These are phyloP conservation scores for Rhysida immarginata DNA, from an alignment of 1,140 invertebrate species.

Conservation along the genomic window DNA sequence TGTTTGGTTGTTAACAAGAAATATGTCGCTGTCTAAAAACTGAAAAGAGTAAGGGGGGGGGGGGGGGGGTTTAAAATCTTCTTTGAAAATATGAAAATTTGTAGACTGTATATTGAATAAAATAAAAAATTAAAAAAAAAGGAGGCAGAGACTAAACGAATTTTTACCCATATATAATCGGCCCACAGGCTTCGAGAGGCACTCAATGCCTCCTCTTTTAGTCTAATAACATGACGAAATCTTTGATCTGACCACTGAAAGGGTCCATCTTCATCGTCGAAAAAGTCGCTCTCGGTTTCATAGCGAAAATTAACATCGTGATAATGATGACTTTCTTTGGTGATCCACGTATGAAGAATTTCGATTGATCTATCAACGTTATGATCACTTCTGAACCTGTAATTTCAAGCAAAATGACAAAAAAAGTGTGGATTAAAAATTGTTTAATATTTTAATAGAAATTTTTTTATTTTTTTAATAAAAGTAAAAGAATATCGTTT, in stretches of 20 bases:
- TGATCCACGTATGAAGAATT: constrained; percentile 58
- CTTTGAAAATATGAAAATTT: no score
- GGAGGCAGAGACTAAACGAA: no score
- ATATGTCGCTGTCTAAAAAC: constrained; percentile 80
- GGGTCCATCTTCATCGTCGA: constrained; percentile 44
- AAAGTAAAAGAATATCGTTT: no score
- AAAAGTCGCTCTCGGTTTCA: constrained; percentile 31
- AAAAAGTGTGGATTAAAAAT: no score
- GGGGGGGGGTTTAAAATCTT: no score
- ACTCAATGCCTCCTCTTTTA: constrained; percentile 61
- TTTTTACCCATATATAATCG: constrained; percentile 61
- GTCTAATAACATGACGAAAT: constrained; percentile 62
- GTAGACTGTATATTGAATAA: constrained; percentile 10
- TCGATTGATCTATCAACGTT: constrained; percentile 61
- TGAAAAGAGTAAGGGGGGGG: no score
- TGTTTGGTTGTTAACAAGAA: constrained; percentile 55
- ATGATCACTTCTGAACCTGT: no score
- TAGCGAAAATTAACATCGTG: constrained; percentile 49
- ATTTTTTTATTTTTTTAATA: no score
- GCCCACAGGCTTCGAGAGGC: constrained; percentile 60
- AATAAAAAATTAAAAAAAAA: no score
- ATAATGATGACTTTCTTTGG: constrained; percentile 44
- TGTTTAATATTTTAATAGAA: no score
- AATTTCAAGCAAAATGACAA: no score
- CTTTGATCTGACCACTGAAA: constrained; percentile 58